Conservation (phyloP, 1,140 invertebrate genomes). For the Piezodorus guildinii region DNA sequence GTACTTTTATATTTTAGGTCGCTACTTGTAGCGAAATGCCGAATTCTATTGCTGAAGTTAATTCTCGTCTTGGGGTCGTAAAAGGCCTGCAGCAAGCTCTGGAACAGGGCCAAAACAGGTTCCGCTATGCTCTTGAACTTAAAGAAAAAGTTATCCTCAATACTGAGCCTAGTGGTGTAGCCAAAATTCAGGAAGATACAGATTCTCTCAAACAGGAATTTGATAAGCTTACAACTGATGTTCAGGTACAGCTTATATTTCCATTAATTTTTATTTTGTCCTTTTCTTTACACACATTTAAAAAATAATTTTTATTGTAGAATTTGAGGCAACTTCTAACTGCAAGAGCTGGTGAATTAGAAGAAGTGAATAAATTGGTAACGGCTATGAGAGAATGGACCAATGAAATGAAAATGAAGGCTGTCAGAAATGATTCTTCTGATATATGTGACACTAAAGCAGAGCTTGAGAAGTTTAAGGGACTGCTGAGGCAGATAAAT, state of each 20-base stretch:
- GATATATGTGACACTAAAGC: constrained; percentile 85
- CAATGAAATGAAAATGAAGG: constrained; percentile 72
- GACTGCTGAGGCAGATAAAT: constrained; percentile 61
- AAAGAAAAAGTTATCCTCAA: constrained; percentile 88
- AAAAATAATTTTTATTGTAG: constrained; percentile 34
- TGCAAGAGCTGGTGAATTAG: constrained; percentile 56
- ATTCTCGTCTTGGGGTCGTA: constrained; percentile 68
- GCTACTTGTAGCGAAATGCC: constrained; percentile 64
- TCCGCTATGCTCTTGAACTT: constrained; percentile 76
- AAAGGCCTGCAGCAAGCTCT: constrained; percentile 72
- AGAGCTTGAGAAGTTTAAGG: constrained; percentile 68
- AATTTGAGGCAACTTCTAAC: constrained; percentile 61
- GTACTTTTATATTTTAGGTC: constrained; percentile 31
- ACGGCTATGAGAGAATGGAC: constrained; percentile 71
- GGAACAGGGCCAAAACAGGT: constrained; percentile 82
- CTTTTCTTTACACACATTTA: not conserved
- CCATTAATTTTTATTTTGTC: not conserved
- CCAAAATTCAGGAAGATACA: constrained; percentile 79
- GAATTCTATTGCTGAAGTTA: constrained; percentile 64
- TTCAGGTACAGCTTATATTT: constrained; percentile 33
- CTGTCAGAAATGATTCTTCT: constrained; percentile 55
- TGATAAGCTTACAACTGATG: constrained; percentile 67
- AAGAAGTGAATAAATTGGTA: constrained; percentile 71
- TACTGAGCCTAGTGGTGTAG: constrained; percentile 72
- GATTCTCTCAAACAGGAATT: constrained; percentile 78